These are phyloP conservation scores for Monodelphis domestica DNA, from an alignment of 2,797 vertebrate genomes.

Conservation along the genomic window DNA sequence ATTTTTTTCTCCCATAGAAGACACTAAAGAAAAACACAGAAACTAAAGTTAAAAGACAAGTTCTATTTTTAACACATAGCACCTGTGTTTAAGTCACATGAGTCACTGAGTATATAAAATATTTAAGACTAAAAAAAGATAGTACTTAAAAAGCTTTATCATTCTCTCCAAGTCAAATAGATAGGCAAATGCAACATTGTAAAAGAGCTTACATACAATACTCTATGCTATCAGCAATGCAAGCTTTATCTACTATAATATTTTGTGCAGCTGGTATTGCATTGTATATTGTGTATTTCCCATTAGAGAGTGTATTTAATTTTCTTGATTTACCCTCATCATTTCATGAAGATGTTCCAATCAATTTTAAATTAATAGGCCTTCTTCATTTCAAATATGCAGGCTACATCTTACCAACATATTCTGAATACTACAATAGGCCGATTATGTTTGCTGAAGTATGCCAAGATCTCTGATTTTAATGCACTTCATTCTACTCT, in stretches of 20 bases:
- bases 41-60: neutral
- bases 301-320: conserved; percentile 71
- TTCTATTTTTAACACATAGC: conserved; percentile 21
- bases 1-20: neutral
- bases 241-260: neutral
- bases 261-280: conserved; percentile 38
- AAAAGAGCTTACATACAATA: neutral
- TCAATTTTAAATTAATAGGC: conserved; percentile 74
- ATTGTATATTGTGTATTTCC: neutral
- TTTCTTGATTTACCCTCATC: conserved; percentile 71
- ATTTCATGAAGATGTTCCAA: conserved; percentile 65
- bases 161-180: neutral
- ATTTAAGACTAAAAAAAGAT: neutral
- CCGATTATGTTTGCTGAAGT: conserved; percentile 52
- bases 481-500: conserved; percentile 30
- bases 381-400: conserved; percentile 57
- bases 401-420: conserved; percentile 55
- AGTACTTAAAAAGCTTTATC: neutral
- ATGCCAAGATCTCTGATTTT: conserved; percentile 16
- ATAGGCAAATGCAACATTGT: conserved; percentile 28
- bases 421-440: conserved; percentile 45
- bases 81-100: neutral
- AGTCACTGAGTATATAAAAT: neutral
- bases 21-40: neutral
- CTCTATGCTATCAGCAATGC: neutral